Evolutionary conservation across 2,888 invertebrate species (phyloP).

Genomic region (Leucania comma): DNA sequence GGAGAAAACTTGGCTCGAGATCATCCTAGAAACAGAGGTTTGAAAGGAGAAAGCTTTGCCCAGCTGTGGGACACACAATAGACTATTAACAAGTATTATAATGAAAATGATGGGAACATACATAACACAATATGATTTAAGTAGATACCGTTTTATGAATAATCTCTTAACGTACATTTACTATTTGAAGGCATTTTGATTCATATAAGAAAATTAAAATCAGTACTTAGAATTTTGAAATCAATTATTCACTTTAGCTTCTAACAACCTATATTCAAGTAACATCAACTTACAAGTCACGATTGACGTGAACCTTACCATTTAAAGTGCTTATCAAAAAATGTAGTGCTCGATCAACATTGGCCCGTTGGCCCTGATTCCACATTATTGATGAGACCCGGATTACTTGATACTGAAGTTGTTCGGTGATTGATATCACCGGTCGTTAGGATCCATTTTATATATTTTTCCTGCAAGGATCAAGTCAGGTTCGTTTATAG

Average conservation of each 20-base stretch:
- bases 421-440: constrained; percentile 68
- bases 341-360: constrained; percentile 41
- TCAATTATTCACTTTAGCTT: neutral
- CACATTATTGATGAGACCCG: constrained; percentile 67
- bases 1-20: no score
- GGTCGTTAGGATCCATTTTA: constrained; percentile 65
- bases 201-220: no score
- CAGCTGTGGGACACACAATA: no score
- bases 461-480: constrained; percentile 63
- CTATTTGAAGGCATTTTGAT: neutral
- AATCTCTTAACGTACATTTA: neutral
- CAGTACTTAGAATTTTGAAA: neutral
- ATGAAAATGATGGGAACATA: no score
- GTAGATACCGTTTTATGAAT: neutral
- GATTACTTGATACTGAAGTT: constrained; percentile 63
- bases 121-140: no score
- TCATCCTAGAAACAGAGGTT: no score
- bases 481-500: constrained; percentile 60
- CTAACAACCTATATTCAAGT: neutral
- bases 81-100: no score
- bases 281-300: constrained; percentile 16
- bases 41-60: no score
- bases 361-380: constrained; percentile 62
- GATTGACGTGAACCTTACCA: constrained; percentile 12
- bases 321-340: constrained; percentile 45